A percentile compares a stretch with the other conserved stretches of the same genome.
Evolutionary conservation across 1,140 invertebrate genomes (phyloP).

Genomic region (Pollicipes pollicipes): DNA sequence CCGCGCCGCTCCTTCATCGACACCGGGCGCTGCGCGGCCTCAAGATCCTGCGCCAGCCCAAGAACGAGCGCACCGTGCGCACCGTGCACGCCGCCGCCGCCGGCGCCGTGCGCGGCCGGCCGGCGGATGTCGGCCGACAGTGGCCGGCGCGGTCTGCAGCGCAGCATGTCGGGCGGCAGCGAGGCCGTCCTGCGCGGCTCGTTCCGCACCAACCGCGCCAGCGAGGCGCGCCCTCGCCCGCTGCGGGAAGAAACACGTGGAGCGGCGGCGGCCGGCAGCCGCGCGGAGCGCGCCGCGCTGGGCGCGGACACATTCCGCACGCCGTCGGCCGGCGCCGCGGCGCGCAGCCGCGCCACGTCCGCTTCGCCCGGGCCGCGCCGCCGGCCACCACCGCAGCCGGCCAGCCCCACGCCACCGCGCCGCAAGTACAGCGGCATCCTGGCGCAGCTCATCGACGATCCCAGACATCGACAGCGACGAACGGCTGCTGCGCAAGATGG

Average conservation of each 20-base stretch:
- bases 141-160: constrained; percentile 20
- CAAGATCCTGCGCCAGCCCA: background rate
- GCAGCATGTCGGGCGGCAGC: constrained; percentile 26
- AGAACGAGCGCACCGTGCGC: too few species aligned
- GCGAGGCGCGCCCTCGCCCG: background rate
- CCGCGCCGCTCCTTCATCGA: background rate
- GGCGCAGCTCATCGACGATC: background rate
- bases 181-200: background rate
- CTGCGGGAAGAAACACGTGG: constrained; percentile 5
- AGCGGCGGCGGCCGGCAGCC: constrained; percentile 12
- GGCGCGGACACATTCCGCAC: background rate
- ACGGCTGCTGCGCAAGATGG: background rate
- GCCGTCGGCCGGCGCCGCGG: too few species aligned
- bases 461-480: background rate
- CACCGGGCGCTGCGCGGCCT: background rate
- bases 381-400: too few species aligned
- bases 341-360: background rate
- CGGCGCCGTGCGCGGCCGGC: too few species aligned
- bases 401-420: too few species aligned
- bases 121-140: background rate
- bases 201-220: constrained; percentile 13
- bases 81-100: too few species aligned
- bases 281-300: constrained; percentile 18
- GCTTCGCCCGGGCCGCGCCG: background rate
- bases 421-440: background rate